Conservation (phyloP, 2,113 vertebrate species). For the Tor tambroides region DNA sequence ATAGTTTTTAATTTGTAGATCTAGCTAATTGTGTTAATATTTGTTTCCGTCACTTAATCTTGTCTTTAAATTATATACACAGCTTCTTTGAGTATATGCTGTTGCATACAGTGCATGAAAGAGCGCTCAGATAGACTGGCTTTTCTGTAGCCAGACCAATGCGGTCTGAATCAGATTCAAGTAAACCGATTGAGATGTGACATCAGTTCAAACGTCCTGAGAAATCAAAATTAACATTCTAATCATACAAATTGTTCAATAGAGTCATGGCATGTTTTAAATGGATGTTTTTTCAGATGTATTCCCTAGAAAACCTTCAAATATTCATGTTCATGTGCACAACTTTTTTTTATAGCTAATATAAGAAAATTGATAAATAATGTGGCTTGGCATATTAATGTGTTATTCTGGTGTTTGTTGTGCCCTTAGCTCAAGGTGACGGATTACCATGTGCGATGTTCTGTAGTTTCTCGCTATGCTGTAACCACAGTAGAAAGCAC, state of each 20-base stretch:
- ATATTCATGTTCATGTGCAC: background rate
- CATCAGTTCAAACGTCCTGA: background rate
- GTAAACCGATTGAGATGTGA: conserved; percentile 27
- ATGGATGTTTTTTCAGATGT: background rate
- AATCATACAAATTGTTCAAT: background rate
- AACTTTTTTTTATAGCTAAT: background rate
- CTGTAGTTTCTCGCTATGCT: conserved; percentile 79
- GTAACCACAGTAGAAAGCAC: conserved; percentile 77
- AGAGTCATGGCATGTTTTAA: background rate
- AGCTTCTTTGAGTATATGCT: background rate
- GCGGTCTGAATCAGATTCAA: conserved; percentile 44
- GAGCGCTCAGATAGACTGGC: background rate
- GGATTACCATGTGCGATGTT: conserved; percentile 79
- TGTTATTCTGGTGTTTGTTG: conserved; percentile 12
- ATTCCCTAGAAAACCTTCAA: background rate
- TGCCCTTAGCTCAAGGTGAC: conserved; percentile 76
- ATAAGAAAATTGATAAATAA: background rate
- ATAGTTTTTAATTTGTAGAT: background rate
- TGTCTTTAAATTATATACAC: too few relatives aligned
- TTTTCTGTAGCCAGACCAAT: conserved; percentile 35
- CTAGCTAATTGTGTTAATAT: background rate
- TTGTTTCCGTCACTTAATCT: background rate
- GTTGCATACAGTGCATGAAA: background rate
- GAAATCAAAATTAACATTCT: background rate
- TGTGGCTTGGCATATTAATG: background rate